Conservation (phyloP, 2,888 invertebrate genomes). For the Drosophila parthenogenetica region DNA sequence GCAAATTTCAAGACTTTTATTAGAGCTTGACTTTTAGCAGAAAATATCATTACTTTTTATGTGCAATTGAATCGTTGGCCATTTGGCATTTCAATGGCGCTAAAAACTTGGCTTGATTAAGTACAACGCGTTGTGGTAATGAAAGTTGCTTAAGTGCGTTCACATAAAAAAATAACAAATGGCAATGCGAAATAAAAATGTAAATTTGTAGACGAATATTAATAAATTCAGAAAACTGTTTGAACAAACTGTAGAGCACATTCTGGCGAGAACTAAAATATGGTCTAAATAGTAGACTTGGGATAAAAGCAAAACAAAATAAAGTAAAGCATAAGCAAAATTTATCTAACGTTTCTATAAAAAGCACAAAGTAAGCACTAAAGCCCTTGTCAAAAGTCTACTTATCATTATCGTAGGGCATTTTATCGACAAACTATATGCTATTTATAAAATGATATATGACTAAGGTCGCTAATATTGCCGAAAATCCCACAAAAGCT, state of each 20-base stretch:
- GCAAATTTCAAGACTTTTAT: conserved; percentile 16
- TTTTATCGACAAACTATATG: conserved; percentile 22
- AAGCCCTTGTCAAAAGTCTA: not conserved
- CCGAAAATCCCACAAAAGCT: conserved; percentile 41
- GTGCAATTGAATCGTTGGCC: conserved; percentile 59
- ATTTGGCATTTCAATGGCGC: conserved; percentile 25
- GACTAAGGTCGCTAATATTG: conserved; percentile 26
- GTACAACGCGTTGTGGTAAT: conserved; percentile 25
- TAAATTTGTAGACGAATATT: too few species aligned
- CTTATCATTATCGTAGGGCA: conserved; percentile 18
- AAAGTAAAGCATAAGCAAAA: not conserved
- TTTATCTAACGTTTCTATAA: not conserved
- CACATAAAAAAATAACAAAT: not conserved
- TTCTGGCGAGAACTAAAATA: too few species aligned
- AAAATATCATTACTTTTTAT: conserved; percentile 59
- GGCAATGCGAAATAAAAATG: conserved; percentile 7
- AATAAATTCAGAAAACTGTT: too few species aligned
- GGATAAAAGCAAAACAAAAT: not conserved
- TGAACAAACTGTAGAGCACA: too few species aligned
- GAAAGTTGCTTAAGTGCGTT: conserved; percentile 2
- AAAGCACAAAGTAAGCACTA: not conserved
- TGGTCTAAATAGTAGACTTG: too few species aligned
- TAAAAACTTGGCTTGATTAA: conserved; percentile 34
- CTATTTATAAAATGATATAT: conserved; percentile 31
- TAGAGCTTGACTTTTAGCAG: not conserved